Base-by-base conservation (phyloP, 2,113 vertebrate genomes). In the Turdus rufiventris region DNA sequence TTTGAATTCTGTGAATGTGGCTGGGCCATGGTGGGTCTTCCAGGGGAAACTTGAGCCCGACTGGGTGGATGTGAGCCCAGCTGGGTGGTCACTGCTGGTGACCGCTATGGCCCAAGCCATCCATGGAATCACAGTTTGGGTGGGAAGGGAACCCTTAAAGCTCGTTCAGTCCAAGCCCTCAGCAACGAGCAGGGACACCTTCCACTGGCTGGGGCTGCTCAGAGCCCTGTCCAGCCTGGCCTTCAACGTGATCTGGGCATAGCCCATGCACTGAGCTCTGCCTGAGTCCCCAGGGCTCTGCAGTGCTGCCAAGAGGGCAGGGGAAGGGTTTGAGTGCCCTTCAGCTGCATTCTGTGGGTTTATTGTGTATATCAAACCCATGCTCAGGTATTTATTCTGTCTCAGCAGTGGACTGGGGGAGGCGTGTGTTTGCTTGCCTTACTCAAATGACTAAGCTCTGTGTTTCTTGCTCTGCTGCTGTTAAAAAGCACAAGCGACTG, bases 21-120 rank as follows among this genome's bases (percentile, higher is more conserved):
- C 0, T 29, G 68, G 28, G 40, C 33, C 5, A 0, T 1, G 28
- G 9, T 3, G 15, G 61, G 10, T 31, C n/a, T 12, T 29, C 33
- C 3, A 3, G 28, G 53, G 20, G n/a, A 3, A 38, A 0, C 19
- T 10, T 28, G 54, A n/a, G 38, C 18, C 33, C 4, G 6, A 7
- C 17, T 7, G 28, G 28, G 60, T 23, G 7, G 45, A 18, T 5
- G 28, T 8, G 18, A 73, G 67, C n/a, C 28, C 68, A 14, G 29
- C 51, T 38, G 28, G 10, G 23, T 10, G 51, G 2, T 16, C 28
- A 2, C 28, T 67, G 68, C 61, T 67, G 60, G 15, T 18, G 21
- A 6, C 29, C 4, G 0, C 42, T 33, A 8, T 62, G 65, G 29
- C 48, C 48, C 31, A 21, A 26, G 42, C 15, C 23, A 10, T 51